These are phyloP conservation scores for Penaeus vannamei DNA, from an alignment of 1,140 invertebrate species.

Conservation along the genomic window DNA sequence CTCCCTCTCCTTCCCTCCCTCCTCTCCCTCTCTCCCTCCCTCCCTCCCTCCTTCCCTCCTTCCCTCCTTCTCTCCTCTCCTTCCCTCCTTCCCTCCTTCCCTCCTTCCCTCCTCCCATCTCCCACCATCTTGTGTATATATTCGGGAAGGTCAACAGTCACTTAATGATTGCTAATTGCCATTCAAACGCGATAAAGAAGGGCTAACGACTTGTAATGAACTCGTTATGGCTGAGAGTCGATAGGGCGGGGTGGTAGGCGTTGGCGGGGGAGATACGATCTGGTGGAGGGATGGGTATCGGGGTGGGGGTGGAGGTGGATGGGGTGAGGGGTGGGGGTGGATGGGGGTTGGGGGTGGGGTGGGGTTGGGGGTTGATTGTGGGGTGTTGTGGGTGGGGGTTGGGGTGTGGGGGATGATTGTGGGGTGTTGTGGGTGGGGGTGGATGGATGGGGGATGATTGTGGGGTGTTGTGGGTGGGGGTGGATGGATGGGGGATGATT, in stretches of 20 bases:
- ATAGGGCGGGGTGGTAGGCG: slow-evolving; percentile 9
- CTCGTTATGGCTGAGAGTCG: slow-evolving; percentile 25
- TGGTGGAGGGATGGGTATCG: neutral
- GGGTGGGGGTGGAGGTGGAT: neutral
- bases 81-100: neutral
- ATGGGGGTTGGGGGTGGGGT: no score
- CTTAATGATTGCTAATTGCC: slow-evolving; percentile 58
- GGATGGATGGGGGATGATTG: no score
- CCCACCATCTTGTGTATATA: slow-evolving; percentile 23
- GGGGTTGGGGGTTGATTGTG: no score
- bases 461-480: no score
- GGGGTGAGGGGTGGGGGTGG: neutral
- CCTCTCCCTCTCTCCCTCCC: neutral
- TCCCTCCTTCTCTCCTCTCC: neutral
- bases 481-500: no score
- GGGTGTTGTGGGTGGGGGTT: no score
- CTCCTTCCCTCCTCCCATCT: neutral
- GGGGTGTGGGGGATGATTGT: no score
- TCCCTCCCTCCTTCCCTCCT: neutral
- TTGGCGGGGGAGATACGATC: slow-evolving; percentile 4
- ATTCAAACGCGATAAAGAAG: slow-evolving; percentile 58
- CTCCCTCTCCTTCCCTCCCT: neutral
- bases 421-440: no score
- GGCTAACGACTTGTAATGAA: slow-evolving; percentile 47
- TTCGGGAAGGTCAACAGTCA: slow-evolving; percentile 53